phyloP scores from a whole-genome alignment of 1,140 invertebrate genomes.

The Pogonomyrmex barbatus region DNA sequence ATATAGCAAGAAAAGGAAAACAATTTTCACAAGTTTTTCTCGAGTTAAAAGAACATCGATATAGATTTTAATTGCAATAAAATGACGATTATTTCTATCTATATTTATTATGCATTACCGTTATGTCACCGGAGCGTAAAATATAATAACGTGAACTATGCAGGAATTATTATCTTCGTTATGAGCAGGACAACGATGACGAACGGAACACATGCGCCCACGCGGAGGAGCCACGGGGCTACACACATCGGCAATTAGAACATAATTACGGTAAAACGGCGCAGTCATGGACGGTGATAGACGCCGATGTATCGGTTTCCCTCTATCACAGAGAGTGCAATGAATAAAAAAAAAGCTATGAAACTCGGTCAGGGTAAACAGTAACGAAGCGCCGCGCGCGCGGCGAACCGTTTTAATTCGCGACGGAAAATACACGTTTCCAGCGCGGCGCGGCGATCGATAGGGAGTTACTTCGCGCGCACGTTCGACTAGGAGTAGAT shows the following conservation, averaged over 20 bases:
- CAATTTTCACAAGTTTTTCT: background rate
- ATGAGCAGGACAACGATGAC: background rate
- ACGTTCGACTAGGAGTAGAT: constrained; percentile 42
- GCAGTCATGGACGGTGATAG: constrained; percentile 10
- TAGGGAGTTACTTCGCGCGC: constrained; percentile 51
- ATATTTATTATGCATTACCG: background rate
- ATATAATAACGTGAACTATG: background rate
- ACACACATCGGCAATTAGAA: constrained; percentile 41
- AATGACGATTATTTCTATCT: background rate
- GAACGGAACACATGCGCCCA: constrained; percentile 5
- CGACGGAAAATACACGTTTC: constrained; percentile 61
- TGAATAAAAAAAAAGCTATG: constrained; percentile 56
- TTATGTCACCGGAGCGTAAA: background rate
- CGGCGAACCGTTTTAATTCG: constrained; percentile 60
- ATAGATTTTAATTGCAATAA: background rate
- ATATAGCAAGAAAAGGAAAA: no score
- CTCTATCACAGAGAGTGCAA: constrained; percentile 12
- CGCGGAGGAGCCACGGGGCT: background rate
- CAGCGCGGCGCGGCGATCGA: constrained; percentile 44
- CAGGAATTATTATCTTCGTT: constrained; percentile 9
- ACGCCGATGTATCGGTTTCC: constrained; percentile 24
- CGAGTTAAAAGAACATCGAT: background rate
- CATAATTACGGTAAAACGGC: constrained; percentile 42
- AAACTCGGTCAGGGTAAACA: constrained; percentile 62
- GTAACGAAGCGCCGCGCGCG: constrained; percentile 47